Percentiles rank a stretch among this genome's conserved stretches.
phyloP scores from a whole-genome alignment of 2,888 invertebrate genomes.

The Drymonia ruficornis region DNA sequence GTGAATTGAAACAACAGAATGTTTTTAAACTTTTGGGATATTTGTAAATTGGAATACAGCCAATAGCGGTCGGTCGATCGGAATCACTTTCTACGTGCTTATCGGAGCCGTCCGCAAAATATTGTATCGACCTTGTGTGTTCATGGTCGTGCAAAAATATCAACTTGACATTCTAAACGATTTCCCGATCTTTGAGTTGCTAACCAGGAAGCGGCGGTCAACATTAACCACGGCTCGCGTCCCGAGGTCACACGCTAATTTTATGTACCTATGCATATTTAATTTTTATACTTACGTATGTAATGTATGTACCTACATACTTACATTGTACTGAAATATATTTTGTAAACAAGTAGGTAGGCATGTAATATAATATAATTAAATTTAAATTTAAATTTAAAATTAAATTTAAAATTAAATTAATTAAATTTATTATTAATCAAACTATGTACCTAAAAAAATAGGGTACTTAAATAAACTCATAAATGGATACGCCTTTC shows the following conservation, averaged over 20 bases:
- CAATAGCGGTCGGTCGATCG: constrained; percentile 63
- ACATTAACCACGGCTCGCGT: constrained; percentile 69
- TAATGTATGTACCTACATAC: constrained; percentile 10
- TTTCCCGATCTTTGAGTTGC: constrained; percentile 79
- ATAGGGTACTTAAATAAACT: too few relatives aligned
- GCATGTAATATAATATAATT: constrained; percentile 7
- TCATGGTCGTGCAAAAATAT: constrained; percentile 82
- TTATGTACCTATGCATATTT: constrained; percentile 28
- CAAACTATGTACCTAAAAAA: too few relatives aligned
- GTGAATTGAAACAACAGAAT: constrained; percentile 7
- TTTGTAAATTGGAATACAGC: constrained; percentile 62
- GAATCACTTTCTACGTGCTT: constrained; percentile 78
- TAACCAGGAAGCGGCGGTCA: constrained; percentile 77
- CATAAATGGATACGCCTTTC: too few relatives aligned
- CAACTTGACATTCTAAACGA: constrained; percentile 81
- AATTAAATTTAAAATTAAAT: too few relatives aligned
- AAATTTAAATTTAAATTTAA: too few relatives aligned
- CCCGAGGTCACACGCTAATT: constrained; percentile 61
- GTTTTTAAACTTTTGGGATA: constrained; percentile 22
- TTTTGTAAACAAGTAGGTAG: constrained; percentile 17
- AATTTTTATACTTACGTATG: constrained; percentile 15
- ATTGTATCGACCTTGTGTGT: constrained; percentile 72
- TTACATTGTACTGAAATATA: constrained; percentile 14
- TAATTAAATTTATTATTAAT: too few relatives aligned
- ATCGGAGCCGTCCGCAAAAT: constrained; percentile 70